Evolutionary conservation across 2,888 invertebrate genomes (phyloP).

Genomic region (Operophtera brumata): DNA sequence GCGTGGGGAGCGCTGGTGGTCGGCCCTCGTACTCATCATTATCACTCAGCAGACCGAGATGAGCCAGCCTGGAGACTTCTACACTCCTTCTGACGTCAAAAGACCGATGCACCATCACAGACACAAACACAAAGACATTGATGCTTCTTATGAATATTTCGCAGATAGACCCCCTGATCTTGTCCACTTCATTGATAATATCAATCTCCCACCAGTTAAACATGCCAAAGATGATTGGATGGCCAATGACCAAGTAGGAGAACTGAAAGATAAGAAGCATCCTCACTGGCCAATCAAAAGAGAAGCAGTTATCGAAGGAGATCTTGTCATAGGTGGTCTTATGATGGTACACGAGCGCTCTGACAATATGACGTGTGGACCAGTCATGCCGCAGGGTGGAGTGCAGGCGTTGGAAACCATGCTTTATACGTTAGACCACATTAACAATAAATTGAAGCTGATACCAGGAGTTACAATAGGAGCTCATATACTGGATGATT

Average conservation of each 20-base stretch:
- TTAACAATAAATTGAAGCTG: constrained; percentile 83
- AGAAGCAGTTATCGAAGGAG: constrained; percentile 93
- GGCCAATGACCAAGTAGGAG: constrained; percentile 66
- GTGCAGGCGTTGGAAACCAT: constrained; percentile 94
- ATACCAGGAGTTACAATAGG: constrained; percentile 91
- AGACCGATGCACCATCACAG: constrained; percentile 58
- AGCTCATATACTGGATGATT: constrained; percentile 95
- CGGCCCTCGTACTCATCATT: constrained; percentile 60
- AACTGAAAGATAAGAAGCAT: constrained; percentile 65
- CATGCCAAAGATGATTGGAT: constrained; percentile 60
- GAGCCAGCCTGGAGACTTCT: constrained; percentile 48
- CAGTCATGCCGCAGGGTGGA: constrained; percentile 96
- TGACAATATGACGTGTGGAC: constrained; percentile 93
- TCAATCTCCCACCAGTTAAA: constrained; percentile 44
- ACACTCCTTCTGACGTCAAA: constrained; percentile 30
- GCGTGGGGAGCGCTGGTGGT: constrained; percentile 61
- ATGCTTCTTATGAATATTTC: constrained; percentile 34
- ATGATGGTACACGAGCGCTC: constrained; percentile 97
- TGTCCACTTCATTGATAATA: constrained; percentile 46
- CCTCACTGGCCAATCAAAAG: constrained; percentile 90
- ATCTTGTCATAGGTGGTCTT: constrained; percentile 92
- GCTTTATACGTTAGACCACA: constrained; percentile 92
- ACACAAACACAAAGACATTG: constrained; percentile 62
- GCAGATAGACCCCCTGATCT: constrained; percentile 43
- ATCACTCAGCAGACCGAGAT: constrained; percentile 57